Percentiles rank a stretch among this genome's conserved stretches.
These are phyloP conservation scores for Limnodromus scolopaceus DNA, from an alignment of 2,797 vertebrate species.

Conservation along the genomic window DNA sequence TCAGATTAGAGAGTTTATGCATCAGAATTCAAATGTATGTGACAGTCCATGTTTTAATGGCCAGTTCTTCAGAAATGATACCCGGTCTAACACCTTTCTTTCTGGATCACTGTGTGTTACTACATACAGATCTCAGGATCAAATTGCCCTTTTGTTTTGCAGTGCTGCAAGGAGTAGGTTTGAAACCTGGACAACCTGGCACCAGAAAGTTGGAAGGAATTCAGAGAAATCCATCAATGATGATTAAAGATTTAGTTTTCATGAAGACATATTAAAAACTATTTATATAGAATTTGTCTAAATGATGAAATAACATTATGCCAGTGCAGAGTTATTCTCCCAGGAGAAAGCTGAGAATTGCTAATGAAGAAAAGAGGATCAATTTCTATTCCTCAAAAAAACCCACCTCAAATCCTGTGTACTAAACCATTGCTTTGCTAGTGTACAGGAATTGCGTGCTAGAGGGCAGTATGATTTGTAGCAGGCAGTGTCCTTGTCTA, in stretches of 20 bases:
- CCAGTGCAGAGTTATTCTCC: background rate
- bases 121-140: background rate
- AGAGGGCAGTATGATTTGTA: background rate
- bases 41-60: background rate
- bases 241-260: slow-evolving; percentile 2
- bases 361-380: background rate
- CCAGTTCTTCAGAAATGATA: background rate
- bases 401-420: accelerated
- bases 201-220: background rate
- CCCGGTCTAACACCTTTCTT: background rate
- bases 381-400: background rate
- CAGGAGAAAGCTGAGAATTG: background rate
- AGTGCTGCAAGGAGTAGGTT: background rate
- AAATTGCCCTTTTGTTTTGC: background rate
- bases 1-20: background rate
- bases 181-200: background rate
- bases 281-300: background rate
- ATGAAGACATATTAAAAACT: background rate
- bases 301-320: background rate
- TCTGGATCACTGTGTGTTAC: background rate
- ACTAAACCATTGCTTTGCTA: background rate
- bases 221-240: background rate
- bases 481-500: background rate
- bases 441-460: background rate
- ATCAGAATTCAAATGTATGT: background rate